Percentiles rank a stretch among this genome's conserved stretches.
These are phyloP conservation scores for Tinea trinotella DNA, from an alignment of 2,888 invertebrate genomes.

Conservation along the genomic window DNA sequence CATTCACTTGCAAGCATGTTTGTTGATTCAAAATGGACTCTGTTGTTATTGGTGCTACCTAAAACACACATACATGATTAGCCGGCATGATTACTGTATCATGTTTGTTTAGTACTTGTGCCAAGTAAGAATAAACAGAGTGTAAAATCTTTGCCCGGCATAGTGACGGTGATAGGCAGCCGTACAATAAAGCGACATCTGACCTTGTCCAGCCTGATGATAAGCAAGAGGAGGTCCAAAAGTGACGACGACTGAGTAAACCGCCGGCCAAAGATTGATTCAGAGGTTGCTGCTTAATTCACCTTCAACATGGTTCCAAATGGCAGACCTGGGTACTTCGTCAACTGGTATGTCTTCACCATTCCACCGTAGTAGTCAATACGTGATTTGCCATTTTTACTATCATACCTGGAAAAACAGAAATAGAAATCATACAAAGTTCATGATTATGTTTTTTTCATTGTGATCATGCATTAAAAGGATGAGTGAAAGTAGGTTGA, in stretches of 20 bases:
- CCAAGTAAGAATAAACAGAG: too few relatives aligned
- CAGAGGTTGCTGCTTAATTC: background rate
- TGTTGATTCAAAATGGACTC: slow-evolving; percentile 78
- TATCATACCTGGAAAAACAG: slow-evolving; percentile 79
- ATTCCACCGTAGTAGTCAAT: slow-evolving; percentile 96
- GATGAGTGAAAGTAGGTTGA: too few relatives aligned
- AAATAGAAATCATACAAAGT: too few relatives aligned
- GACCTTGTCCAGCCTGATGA: too few relatives aligned
- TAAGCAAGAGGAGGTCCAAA: too few relatives aligned
- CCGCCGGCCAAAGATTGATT: background rate
- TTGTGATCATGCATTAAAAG: too few relatives aligned
- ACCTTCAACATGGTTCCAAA: slow-evolving; percentile 82
- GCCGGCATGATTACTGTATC: slow-evolving; percentile 1
- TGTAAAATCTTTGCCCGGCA: too few relatives aligned
- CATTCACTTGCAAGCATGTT: slow-evolving; percentile 89
- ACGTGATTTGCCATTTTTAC: slow-evolving; percentile 80
- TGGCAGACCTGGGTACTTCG: slow-evolving; percentile 61
- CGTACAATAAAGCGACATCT: too few relatives aligned
- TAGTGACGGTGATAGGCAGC: too few relatives aligned
- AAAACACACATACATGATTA: slow-evolving; percentile 22
- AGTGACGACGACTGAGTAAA: too few relatives aligned
- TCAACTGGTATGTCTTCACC: slow-evolving; percentile 92
- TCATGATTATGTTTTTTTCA: too few relatives aligned
- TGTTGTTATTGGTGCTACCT: slow-evolving; percentile 87
- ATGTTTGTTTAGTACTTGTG: too few relatives aligned